A percentile compares a stretch with the other conserved stretches of the same genome.
These are phyloP conservation scores for Xenentodon cancila DNA, from an alignment of 2,797 vertebrate species.

Conservation along the genomic window DNA sequence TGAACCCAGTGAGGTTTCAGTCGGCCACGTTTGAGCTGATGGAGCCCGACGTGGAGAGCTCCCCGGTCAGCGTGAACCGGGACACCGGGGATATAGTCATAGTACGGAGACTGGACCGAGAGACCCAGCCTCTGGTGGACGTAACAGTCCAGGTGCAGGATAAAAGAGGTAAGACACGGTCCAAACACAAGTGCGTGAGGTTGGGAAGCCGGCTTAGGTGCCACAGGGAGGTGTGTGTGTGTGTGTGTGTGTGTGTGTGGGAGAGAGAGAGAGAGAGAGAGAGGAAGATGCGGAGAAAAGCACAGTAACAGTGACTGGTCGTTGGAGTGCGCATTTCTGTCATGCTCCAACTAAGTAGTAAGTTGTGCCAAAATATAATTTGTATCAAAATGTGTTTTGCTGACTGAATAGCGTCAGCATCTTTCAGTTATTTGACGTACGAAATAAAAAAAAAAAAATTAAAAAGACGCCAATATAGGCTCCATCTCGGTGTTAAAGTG, in stretches of 20 bases:
- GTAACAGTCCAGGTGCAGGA: slow-evolving; percentile 84
- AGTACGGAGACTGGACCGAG: slow-evolving; percentile 83
- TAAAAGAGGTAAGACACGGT: slow-evolving; percentile 75
- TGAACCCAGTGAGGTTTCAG: slow-evolving; percentile 81
- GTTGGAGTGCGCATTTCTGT: not conserved
- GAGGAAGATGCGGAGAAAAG: not conserved
- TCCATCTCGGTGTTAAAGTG: too few relatives aligned
- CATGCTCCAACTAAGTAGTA: not conserved
- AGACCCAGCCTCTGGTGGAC: slow-evolving; percentile 83
- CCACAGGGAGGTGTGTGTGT: not conserved
- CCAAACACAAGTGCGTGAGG: not conserved
- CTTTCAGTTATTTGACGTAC: too few relatives aligned
- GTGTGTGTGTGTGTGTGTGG: slow-evolving; percentile 5
- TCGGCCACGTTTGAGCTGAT: slow-evolving; percentile 82
- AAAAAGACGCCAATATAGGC: too few relatives aligned
- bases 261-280: not conserved
- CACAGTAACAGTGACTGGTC: not conserved
- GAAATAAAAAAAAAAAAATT: too few relatives aligned
- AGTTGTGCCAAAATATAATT: not conserved
- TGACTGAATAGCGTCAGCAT: too few relatives aligned
- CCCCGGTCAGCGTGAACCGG: slow-evolving; percentile 82
- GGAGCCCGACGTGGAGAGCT: slow-evolving; percentile 78
- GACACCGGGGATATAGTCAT: slow-evolving; percentile 87
- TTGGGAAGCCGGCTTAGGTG: not conserved
- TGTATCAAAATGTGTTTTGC: not conserved